Conservation (phyloP, 1,140 invertebrate species). For the Eueides isabella region DNA sequence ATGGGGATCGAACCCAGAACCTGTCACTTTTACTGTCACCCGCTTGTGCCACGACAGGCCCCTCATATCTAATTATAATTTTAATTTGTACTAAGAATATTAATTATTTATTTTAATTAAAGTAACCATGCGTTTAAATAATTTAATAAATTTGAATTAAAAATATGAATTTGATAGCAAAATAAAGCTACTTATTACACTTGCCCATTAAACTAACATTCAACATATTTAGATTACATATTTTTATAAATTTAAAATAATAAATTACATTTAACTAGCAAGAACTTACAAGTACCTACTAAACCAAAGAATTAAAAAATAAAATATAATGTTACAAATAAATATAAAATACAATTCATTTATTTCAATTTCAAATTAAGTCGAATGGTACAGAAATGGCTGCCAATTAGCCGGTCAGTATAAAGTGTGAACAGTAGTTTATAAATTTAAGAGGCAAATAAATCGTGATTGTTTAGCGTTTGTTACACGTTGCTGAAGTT, state of each 20-base stretch:
- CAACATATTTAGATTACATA: neutral
- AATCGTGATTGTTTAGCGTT: conserved; percentile 5
- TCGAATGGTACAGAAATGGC: neutral
- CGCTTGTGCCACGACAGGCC: too few species aligned
- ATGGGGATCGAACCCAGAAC: too few species aligned
- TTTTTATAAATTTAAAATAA: neutral
- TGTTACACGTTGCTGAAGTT: neutral
- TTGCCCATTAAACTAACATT: neutral
- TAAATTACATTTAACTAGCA: conserved; percentile 1
- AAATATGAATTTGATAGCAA: neutral
- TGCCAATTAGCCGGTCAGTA: neutral
- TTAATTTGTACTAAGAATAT: neutral
- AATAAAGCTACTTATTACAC: neutral
- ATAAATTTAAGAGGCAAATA: conserved; percentile 8
- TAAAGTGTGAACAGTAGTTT: conserved; percentile 13
- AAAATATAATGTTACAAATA: neutral
- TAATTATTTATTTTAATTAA: too few species aligned
- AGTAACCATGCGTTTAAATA: too few species aligned
- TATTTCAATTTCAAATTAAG: neutral
- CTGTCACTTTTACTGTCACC: too few species aligned
- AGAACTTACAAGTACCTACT: neutral
- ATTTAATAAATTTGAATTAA: neutral
- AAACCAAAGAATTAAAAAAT: neutral
- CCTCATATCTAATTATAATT: neutral
- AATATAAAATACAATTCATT: neutral